Percentiles rank a stretch among this genome's conserved stretches.
Conservation (phyloP, 2,888 invertebrate genomes). For the Conomelus anceps region DNA sequence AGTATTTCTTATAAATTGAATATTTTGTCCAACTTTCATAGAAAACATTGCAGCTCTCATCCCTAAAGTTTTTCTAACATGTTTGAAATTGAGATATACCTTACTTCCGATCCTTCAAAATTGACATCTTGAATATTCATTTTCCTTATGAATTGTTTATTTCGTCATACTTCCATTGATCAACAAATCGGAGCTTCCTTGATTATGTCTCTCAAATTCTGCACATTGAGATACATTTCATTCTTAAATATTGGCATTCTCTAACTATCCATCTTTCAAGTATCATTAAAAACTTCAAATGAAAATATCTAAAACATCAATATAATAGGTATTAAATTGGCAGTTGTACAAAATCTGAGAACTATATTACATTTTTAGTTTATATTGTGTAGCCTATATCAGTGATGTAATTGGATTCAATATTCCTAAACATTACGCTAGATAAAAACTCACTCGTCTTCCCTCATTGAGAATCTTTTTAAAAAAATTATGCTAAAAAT, state of each 20-base stretch:
- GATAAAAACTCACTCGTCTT: not conserved
- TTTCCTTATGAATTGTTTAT: too few relatives aligned
- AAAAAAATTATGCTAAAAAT: not conserved
- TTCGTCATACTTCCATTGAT: not conserved
- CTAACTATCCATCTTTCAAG: not conserved
- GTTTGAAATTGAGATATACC: too few relatives aligned
- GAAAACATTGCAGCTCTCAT: too few relatives aligned
- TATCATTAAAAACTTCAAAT: too few relatives aligned
- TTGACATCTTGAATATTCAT: too few relatives aligned
- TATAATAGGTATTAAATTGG: not conserved
- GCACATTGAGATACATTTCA: not conserved
- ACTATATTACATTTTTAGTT: not conserved
- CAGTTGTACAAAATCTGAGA: not conserved
- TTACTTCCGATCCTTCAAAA: too few relatives aligned
- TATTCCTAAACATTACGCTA: not conserved
- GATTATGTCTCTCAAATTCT: not conserved
- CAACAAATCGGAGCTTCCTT: not conserved
- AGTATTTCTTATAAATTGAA: not conserved
- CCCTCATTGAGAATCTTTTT: not conserved
- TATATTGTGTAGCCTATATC: not conserved
- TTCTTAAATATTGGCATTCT: not conserved
- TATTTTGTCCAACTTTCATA: too few relatives aligned
- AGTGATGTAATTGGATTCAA: not conserved
- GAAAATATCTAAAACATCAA: not conserved
- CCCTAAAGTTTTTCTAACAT: too few relatives aligned